Base-by-base conservation (phyloP, 2,113 vertebrate genomes). In the Oxyura jamaicensis region DNA sequence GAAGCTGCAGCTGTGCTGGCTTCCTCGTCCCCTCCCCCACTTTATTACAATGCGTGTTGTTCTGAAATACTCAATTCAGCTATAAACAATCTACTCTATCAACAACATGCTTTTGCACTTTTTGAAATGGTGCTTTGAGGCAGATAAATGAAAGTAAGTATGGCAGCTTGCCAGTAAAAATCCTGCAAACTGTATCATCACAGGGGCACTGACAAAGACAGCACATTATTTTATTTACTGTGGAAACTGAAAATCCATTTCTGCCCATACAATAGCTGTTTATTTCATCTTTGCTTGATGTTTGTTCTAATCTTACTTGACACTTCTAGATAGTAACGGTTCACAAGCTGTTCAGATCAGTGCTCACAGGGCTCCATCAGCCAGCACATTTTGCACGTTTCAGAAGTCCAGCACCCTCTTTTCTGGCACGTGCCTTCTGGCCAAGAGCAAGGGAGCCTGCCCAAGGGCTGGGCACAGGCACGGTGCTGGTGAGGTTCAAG, bases 81-180 rank as follows among this genome's bases (percentile, higher is more conserved):
- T 98, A 98, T 99, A 99, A 99, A 99, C 98, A 99, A 98, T 98
- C 98, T 98, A 98, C 98, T 99, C 98, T 97, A 98, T 98, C 98
- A 98, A 97, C 98, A 98, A 99, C 99, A 99, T 98, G 99, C 98
- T 99, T 99, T 99, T 99, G 99, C 99, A 99, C 99, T 99, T 98
- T 98, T 98, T 97, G 98, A 98, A 98, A 98, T 98, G 97, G 97
- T 98, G 98, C 99, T 98, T 98, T 96, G 98, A 99, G 98, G 97
- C 98, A 98, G 98, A 99, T 98, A 98, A 98, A 99, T 98, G 98
- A 98, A 97, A 99, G 98, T 97, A 96, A 97, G 98, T 97, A 98
- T 97, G 99, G 99, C 99, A 98, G 98, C 95, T 97, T 97, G 98
- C 98, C 98, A 98, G 97, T 98, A 98, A 98, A 97, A 98, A 98